Evolutionary conservation across 23 tunicate genomes (phyloP).

Genomic region (Ciona savignyi): DNA sequence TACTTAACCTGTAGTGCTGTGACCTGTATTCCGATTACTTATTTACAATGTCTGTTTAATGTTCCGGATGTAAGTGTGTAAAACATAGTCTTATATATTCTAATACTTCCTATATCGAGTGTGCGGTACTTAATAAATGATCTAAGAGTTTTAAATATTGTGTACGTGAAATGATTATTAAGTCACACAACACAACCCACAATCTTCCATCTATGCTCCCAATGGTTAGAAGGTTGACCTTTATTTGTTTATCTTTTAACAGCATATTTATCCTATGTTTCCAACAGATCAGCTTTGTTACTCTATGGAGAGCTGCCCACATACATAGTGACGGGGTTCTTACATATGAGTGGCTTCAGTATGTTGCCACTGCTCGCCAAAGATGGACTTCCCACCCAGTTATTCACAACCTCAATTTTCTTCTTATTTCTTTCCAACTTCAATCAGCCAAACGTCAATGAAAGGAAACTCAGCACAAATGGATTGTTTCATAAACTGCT

Average conservation of each 20-base stretch:
- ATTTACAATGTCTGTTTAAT: too few relatives aligned
- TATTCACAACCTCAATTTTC: constrained; percentile 21
- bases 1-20: too few relatives aligned
- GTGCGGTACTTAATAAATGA: too few relatives aligned
- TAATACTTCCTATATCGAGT: too few relatives aligned
- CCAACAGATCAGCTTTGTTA: constrained; percentile 51
- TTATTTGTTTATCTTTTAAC: neutral
- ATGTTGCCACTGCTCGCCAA: constrained; percentile 67
- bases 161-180: neutral
- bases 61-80: too few relatives aligned
- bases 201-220: neutral
- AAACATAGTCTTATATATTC: too few relatives aligned
- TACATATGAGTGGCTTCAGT: constrained; percentile 50
- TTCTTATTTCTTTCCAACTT: constrained; percentile 15
- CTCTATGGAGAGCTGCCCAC: constrained; percentile 39
- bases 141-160: too few relatives aligned
- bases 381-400: constrained; percentile 52
- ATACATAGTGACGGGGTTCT: constrained; percentile 44
- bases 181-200: neutral
- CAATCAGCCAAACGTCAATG: neutral
- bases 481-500: neutral
- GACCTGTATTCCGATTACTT: too few relatives aligned
- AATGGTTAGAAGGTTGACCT: neutral
- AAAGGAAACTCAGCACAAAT: neutral
- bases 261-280: neutral